These are phyloP conservation scores for Cirrhinus mrigala DNA, from an alignment of 2,797 vertebrate genomes.

Conservation along the genomic window DNA sequence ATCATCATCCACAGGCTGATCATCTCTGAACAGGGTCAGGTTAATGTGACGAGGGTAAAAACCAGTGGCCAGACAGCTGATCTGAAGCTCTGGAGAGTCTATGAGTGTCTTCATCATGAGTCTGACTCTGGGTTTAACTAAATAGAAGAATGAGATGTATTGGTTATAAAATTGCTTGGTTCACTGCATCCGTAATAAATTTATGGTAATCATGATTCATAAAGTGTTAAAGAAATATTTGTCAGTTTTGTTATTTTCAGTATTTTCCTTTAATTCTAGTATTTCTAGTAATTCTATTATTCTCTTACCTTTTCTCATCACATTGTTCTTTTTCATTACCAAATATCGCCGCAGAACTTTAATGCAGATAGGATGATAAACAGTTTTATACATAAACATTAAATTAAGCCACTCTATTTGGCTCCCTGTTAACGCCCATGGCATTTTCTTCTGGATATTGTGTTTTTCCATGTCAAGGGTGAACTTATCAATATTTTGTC, in stretches of 20 bases:
- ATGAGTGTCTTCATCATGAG: not conserved
- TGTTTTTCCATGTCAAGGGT: not conserved
- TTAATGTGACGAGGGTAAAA: constrained; percentile 49
- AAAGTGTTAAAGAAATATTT: not conserved
- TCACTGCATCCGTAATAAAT: not conserved
- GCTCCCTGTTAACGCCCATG: not conserved
- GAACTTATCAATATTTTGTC: not conserved
- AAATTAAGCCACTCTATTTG: not conserved
- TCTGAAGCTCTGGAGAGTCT: not conserved
- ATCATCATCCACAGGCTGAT: constrained; percentile 12
- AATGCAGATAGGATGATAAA: constrained; percentile 29
- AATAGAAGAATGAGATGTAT: not conserved
- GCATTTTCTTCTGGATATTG: not conserved
- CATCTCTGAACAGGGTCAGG: constrained; percentile 32
- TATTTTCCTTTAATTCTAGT: not conserved
- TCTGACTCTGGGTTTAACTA: constrained; percentile 43
- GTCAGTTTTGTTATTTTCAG: too few species aligned
- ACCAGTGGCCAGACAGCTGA: constrained; percentile 43
- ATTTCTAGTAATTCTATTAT: too few species aligned
- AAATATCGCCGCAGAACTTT: not conserved
- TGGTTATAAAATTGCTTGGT: not conserved
- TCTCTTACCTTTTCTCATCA: constrained; percentile 22
- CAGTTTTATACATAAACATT: not conserved
- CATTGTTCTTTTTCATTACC: not conserved
- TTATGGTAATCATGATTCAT: not conserved